Conservation (phyloP, 2,797 vertebrate species). For the Heterohyrax brucei region DNA sequence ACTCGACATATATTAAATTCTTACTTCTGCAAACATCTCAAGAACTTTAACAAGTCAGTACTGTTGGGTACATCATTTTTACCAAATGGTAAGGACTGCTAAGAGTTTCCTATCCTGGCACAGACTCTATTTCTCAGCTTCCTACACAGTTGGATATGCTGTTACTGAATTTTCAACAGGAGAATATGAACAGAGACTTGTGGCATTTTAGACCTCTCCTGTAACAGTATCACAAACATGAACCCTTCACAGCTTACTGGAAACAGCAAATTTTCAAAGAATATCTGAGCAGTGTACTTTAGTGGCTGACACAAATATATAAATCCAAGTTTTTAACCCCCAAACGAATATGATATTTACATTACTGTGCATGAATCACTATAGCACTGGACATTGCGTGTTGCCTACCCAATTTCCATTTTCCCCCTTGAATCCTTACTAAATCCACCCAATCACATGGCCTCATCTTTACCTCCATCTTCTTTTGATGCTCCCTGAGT, state of each 20-base stretch:
- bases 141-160: neutral
- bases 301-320: neutral
- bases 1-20: neutral
- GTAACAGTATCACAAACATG: neutral
- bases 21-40: neutral
- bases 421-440: neutral
- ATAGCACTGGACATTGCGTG: neutral
- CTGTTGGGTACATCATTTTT: neutral
- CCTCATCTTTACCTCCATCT: neutral
- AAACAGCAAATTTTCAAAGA: neutral
- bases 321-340: neutral
- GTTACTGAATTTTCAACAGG: neutral
- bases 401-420: neutral
- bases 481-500: too few species aligned
- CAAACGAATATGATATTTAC: neutral
- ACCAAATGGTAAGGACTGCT: neutral
- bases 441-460: neutral
- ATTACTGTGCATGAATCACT: neutral
- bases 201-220: neutral
- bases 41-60: neutral
- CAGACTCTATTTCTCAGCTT: neutral
- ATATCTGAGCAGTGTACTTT: neutral
- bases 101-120: neutral
- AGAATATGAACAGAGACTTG: neutral
- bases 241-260: neutral